phyloP scores from a whole-genome alignment of 2,797 vertebrate species.

The Gymnocypris eckloni region DNA sequence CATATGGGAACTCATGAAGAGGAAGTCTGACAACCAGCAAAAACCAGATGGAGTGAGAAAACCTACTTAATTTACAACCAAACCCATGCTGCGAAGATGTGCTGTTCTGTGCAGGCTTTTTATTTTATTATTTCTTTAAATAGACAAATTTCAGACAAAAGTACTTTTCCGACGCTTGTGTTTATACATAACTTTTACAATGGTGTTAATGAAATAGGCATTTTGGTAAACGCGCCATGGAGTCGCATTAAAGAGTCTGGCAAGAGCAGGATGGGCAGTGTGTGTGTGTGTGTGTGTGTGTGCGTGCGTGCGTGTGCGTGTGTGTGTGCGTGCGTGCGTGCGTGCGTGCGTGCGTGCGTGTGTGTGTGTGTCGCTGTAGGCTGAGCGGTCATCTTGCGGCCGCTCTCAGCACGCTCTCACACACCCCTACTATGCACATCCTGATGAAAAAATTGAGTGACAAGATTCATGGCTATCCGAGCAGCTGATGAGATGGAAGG shows the following conservation, averaged over 20 bases:
- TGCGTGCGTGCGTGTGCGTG: constrained; percentile 24
- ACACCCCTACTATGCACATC: constrained; percentile 63
- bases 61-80: constrained; percentile 59
- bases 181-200: constrained; percentile 31
- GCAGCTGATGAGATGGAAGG: constrained; percentile 76
- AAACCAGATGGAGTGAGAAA: constrained; percentile 64
- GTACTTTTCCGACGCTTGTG: not conserved
- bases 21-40: constrained; percentile 70
- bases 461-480: constrained; percentile 82
- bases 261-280: not conserved
- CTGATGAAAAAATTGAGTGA: constrained; percentile 85
- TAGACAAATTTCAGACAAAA: no score
- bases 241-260: constrained; percentile 1
- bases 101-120: not conserved
- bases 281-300: constrained; percentile 23
- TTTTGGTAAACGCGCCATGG: constrained; percentile 26
- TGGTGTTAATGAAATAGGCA: constrained; percentile 20
- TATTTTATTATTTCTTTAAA: not conserved
- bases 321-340: not conserved
- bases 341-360: not conserved
- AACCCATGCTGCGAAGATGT: not conserved
- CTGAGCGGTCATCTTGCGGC: constrained; percentile 73
- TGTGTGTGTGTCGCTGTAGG: constrained; percentile 64
- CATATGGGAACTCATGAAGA: constrained; percentile 68
- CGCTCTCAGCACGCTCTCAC: constrained; percentile 65